These are phyloP conservation scores for Autographa pulchrina DNA, from an alignment of 2,888 invertebrate species.

Conservation along the genomic window DNA sequence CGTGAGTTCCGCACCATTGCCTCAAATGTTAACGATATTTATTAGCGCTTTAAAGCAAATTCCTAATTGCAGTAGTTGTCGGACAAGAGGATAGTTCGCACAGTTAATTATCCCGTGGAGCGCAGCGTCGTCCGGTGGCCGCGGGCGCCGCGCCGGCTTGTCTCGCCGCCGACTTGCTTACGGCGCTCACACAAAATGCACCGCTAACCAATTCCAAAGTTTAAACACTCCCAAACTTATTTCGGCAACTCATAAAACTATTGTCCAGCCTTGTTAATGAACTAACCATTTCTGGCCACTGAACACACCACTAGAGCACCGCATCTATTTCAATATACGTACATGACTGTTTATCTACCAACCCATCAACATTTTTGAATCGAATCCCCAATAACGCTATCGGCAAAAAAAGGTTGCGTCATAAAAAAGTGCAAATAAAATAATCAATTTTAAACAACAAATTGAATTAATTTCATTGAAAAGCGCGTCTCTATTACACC, in stretches of 20 bases:
- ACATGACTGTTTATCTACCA: not conserved
- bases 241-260: slow-evolving; percentile 87
- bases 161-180: slow-evolving; percentile 65
- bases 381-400: slow-evolving; percentile 1
- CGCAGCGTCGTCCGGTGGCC: slow-evolving; percentile 68
- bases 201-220: slow-evolving; percentile 84
- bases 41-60: slow-evolving; percentile 80
- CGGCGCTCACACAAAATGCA: slow-evolving; percentile 80
- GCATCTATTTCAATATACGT: not conserved
- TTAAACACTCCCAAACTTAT: slow-evolving; percentile 85
- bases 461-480: slow-evolving; percentile 50
- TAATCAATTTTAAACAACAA: slow-evolving; percentile 23
- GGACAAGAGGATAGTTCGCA: slow-evolving; percentile 81
- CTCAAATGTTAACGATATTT: slow-evolving; percentile 76
- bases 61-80: slow-evolving; percentile 80
- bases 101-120: slow-evolving; percentile 85
- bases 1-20: slow-evolving; percentile 9
- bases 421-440: slow-evolving; percentile 21
- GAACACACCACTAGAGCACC: slow-evolving; percentile 18
- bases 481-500: slow-evolving; percentile 75
- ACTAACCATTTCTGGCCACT: slow-evolving; percentile 55
- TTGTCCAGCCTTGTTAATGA: slow-evolving; percentile 76
- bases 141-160: slow-evolving; percentile 76
- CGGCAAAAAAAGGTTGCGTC: not conserved
- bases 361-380: slow-evolving; percentile 1